Evolutionary conservation across 92 coral and sea anemone species (phyloP), one percentile per base, ranked within the genome.

Genomic region (Pocillopora meandrina): DNA sequence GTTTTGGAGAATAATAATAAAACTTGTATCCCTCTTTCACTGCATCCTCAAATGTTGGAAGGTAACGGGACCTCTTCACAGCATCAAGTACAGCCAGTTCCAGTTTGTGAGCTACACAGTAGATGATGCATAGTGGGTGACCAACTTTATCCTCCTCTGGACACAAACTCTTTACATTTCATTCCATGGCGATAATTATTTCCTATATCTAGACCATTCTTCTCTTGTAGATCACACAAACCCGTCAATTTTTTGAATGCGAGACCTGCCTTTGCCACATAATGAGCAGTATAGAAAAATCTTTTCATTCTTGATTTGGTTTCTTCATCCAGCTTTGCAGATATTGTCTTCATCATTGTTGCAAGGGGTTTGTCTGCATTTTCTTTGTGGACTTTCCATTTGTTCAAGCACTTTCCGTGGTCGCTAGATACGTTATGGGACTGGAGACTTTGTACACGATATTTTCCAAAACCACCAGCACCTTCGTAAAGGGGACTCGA

Each of bases 91-190:
- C n/a, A n/a, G n/a, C n/a, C n/a, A n/a, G n/a, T n/a, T n/a, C n/a
- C n/a, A n/a, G n/a, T n/a, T n/a, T n/a, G n/a, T n/a, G n/a, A n/a
- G n/a, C n/a, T n/a, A n/a, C n/a, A n/a, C n/a, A n/a, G n/a, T n/a
- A n/a, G n/a, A n/a, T n/a, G n/a, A n/a, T n/a, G n/a, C n/a, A n/a
- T n/a, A n/a, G n/a, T n/a, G n/a, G n/a, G n/a, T n/a, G n/a, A n/a
- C n/a, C n/a, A n/a, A n/a, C n/a, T n/a, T n/a, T n/a, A 61, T 9
- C 56, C 71, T 17, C 56, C 72, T 33, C 86, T 82, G 71, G 86
- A 82, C 80, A 82, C 86, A 72, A 82, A 82, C 86, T 82, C 80
- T 49, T 26, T 82, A 26, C 73, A 82, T 64, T 82, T 72, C 12
- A 55, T 82, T 57, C 73, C 79, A 82, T 33, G 72, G 65, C 79